phyloP scores from a whole-genome alignment of 2,888 invertebrate genomes.

The Meghimatium bilineatum region DNA sequence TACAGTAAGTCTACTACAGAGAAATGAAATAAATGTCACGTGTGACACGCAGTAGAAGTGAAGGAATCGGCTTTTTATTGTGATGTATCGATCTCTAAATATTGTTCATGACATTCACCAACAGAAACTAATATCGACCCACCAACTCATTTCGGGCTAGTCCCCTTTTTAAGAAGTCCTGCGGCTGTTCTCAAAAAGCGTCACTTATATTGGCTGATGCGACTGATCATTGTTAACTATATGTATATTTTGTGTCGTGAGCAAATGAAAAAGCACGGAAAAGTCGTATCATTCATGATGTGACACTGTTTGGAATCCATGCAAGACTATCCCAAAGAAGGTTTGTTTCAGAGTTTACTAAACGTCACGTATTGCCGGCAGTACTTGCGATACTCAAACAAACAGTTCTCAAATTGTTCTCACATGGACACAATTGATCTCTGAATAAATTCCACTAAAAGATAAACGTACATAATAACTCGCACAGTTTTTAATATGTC shows the following conservation, averaged over 20 bases:
- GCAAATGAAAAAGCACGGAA: too few relatives aligned
- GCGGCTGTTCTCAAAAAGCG: too few relatives aligned
- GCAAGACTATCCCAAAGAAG: too few relatives aligned
- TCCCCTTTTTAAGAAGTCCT: too few relatives aligned
- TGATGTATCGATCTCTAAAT: not conserved
- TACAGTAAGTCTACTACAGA: too few relatives aligned
- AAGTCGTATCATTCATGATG: too few relatives aligned
- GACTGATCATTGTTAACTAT: too few relatives aligned
- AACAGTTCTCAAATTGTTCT: not conserved
- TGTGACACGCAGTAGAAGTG: not conserved
- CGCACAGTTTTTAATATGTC: too few relatives aligned
- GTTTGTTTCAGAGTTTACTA: not conserved
- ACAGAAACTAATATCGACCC: not conserved
- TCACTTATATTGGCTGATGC: too few relatives aligned
- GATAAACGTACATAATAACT: too few relatives aligned
- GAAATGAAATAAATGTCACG: not conserved
- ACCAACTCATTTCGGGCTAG: not conserved
- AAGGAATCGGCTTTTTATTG: not conserved
- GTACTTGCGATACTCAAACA: not conserved
- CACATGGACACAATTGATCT: not conserved
- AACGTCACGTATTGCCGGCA: not conserved
- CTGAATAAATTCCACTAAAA: not conserved
- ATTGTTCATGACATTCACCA: not conserved
- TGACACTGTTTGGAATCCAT: too few relatives aligned
- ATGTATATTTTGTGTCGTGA: too few relatives aligned